Evolutionary conservation across 2,113 vertebrate genomes (phyloP), one percentile per base, ranked within the genome.

Genomic region (Hirundichthys speculiger): DNA sequence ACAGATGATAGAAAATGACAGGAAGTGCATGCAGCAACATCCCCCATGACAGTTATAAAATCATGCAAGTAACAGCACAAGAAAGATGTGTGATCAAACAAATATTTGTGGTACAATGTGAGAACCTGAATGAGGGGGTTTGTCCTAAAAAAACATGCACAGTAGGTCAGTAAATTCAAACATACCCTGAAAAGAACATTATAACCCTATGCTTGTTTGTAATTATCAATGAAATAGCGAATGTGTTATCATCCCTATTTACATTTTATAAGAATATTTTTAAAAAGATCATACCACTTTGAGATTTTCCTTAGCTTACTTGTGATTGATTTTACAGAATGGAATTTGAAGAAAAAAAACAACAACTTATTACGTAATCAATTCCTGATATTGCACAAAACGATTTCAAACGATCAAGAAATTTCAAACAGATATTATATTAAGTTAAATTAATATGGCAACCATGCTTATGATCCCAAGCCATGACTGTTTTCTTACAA

Each of bases 1-100:
- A 59, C 39, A 9, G 42, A 24, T 69, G 50, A 70, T 5, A 18
- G 41, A 60, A 46, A 71, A n/a, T 49, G 40, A 52, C 52, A 78
- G 59, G 25, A 52, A 67, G 15, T 64, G 25, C 87, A 85, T 89
- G 87, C 87, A 11, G 9, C 39, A 52, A 70, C 53, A 75, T 74
- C 60, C 52, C 52, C 34, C 24, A 69, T 61, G 41, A 73, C 51
- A 54, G 0, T 24, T 2, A 52, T 47, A n/a, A 68, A 54, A 64
- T 58, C 87, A 89, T 87, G 87, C 87, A 85, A 54, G 3, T 58
- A 54, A 70, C n/a, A 73, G 58, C 16, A 73, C 50, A 57, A 63
- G 27, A 51, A 53, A 62, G 48, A 78, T 19, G 21, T 53, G 18
- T 13, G 47, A 38, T 70, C 21, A 59, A 47, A 80, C 3, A 52